Evolutionary conservation across 1,140 invertebrate species (phyloP), one percentile per base, ranked within the genome.

Genomic region (Dolichoris vasculosae): DNA sequence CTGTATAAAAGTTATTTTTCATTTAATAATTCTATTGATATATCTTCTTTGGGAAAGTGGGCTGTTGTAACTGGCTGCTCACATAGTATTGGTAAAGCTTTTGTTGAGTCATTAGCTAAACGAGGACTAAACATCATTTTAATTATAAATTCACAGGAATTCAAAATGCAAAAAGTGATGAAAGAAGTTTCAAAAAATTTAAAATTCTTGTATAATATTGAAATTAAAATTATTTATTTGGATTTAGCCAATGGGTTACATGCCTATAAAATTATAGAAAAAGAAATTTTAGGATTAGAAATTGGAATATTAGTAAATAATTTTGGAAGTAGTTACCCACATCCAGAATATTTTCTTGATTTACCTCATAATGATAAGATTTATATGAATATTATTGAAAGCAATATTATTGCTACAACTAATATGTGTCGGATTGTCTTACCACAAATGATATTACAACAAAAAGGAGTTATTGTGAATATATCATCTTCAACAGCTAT

Each of bases 71-170:
- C 97, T 64, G 97, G 97, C 59, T 95, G 96, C 13, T 98, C 97
- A 17, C 97, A 97, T 94, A 97, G 97, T 8, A 96, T 98, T 90
- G 97, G 97, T 63, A 97, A 96, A 92, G 96, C 96, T 2, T 98
- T 97, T 92, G 96, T 97, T 7, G 94, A 96, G 92, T 94, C 96
- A 88, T 91, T 99, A 84, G 98, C 97, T 0, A 94, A 95, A 80
- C 94, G 94, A 87, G 97, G 98, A 69, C 94, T 98, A 85, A 96
- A 98, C 90, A 93, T 99, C 63, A 95, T 99, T 51, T 94, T 99
- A 51, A 96, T 99, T 90, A 94, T 98, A 86, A 97, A 96, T 0
- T 91, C 95, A 87, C 94, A 95, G 20, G 99, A 99, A 92, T 92
- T 99, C 0, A 67, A 73, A 93, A 96, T 86, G 92, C 79, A 89